Evolutionary conservation across 2,797 vertebrate species (phyloP).

Genomic region (Threskiornis aethiopicus): DNA sequence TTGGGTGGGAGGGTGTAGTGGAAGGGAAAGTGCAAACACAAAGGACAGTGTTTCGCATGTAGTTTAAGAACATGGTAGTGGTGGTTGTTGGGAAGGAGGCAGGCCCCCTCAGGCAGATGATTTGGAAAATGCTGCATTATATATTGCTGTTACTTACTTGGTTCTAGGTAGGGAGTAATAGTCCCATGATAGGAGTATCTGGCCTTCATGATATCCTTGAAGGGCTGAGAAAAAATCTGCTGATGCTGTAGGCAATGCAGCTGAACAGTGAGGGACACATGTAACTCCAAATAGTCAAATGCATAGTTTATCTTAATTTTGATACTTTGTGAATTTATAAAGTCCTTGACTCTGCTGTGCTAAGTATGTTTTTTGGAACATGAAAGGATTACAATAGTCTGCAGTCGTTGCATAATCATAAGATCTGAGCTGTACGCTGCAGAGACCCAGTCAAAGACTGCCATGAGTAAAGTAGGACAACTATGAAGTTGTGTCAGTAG

Average conservation of each 20-base stretch:
- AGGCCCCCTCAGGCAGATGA: not conserved
- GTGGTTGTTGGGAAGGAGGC: not conserved
- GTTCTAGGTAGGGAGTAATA: not conserved
- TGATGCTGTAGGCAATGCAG: not conserved
- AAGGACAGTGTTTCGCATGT: not conserved
- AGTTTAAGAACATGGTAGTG: not conserved
- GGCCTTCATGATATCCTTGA: not conserved
- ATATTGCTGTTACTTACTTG: not conserved
- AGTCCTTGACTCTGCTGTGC: not conserved
- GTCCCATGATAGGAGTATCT: not conserved
- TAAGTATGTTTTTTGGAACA: not conserved
- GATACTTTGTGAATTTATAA: not conserved
- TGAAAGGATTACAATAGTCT: not conserved
- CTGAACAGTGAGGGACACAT: not conserved
- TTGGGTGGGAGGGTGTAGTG: not conserved
- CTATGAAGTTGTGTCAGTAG: not conserved
- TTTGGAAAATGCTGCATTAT: not conserved
- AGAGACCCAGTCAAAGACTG: not conserved
- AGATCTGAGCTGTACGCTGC: not conserved
- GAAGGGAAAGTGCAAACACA: not conserved
- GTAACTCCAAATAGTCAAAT: not conserved
- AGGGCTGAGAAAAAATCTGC: not conserved
- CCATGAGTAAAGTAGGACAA: not conserved
- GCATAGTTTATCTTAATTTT: not conserved
- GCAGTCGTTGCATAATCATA: not conserved